Base-by-base conservation (phyloP, 2,888 invertebrate species). In the Phasia obesa region DNA sequence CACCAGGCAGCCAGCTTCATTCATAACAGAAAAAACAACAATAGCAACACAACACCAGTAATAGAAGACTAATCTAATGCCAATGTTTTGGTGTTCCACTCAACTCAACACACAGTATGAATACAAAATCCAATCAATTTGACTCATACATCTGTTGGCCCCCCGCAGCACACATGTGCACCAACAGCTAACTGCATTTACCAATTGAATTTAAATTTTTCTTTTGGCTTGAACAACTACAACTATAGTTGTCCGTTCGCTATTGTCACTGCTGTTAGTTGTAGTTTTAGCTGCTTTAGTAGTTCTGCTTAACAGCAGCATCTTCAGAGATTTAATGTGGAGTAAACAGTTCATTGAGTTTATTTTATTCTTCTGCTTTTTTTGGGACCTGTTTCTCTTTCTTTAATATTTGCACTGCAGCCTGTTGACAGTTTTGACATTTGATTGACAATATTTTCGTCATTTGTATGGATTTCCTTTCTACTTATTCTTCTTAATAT, bases 121-220 rank as follows among this genome's bases (percentile, higher is more conserved):
- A 64, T 17, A n/a, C 21, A 17, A 6, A 55, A 64, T 13, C 27
- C 51, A 67, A 42, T 17, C 27, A 53, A 67, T 65, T 65, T 38
- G 38, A 71, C 38, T 71, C 64, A 64, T 38, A 47, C 49, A n/a
- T 19, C 17, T n/a, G 23, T 42, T 55, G 25, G 6, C 17, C 67
- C 23, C 38, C 17, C 9, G 17, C 25, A 31, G 7, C 19, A n/a
- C 13, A 57, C 21, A 53, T 21, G 25, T 25, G 21, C 17, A 23
- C 23, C 31, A 21, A 6, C n/a, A n/a, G n/a, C n/a, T 44, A 38
- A 21, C 49, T 53, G 31, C 31, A 59, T n/a, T 62, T 76, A 53
- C 59, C 76, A 69, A 64, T 64, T 44, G 65, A 82, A 78, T 82
- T 78, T 21, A 69, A 82, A 78, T 82, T 69, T 82, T 62, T 65